Evolutionary conservation across 1,140 invertebrate genomes (phyloP).

Genomic region (Sitobion miscanthi): DNA sequence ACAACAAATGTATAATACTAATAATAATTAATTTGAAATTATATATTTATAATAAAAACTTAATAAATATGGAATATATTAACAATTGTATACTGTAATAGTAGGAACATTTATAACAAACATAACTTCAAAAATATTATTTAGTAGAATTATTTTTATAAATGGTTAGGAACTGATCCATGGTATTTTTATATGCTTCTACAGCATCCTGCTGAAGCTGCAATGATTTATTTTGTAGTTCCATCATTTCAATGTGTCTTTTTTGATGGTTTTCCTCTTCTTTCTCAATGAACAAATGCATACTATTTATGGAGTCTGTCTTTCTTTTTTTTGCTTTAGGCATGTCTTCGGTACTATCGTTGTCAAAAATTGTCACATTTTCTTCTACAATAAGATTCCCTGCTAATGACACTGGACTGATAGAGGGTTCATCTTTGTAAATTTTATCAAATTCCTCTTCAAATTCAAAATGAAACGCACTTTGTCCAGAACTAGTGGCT

Average conservation of each 20-base stretch:
- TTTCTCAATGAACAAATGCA: background rate
- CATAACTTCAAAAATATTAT: too few relatives aligned
- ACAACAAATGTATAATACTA: too few relatives aligned
- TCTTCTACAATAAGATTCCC: background rate
- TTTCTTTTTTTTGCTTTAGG: background rate
- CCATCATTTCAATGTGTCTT: background rate
- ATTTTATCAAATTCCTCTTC: background rate
- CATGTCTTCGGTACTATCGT: background rate
- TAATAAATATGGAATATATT: too few relatives aligned
- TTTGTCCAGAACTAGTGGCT: background rate
- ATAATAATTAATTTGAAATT: too few relatives aligned
- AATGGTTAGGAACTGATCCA: background rate
- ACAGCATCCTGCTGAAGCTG: background rate
- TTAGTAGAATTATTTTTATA: too few relatives aligned
- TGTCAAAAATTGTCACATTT: background rate
- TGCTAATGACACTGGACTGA: background rate
- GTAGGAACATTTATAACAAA: too few relatives aligned
- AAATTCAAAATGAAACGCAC: background rate
- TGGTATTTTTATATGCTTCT: background rate
- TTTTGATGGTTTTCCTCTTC: background rate
- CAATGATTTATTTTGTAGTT: background rate
- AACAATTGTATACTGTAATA: too few relatives aligned
- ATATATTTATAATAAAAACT: too few relatives aligned
- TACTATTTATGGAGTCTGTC: background rate
- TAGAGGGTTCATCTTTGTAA: background rate